These are phyloP conservation scores for Campoplex capitator DNA, from an alignment of 2,888 invertebrate species.

Conservation along the genomic window DNA sequence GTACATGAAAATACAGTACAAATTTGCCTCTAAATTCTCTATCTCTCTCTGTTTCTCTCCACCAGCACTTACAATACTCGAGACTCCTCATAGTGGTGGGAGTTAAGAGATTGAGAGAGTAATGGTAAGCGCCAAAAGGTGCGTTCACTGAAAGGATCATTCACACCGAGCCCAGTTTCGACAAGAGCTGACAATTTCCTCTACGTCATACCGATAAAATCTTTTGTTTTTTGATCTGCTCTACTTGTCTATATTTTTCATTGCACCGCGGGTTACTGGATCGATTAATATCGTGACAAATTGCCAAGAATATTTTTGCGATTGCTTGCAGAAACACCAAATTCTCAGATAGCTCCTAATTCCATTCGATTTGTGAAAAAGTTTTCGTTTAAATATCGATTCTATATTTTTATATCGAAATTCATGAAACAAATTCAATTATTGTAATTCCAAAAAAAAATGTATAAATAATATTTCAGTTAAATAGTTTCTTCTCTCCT, in stretches of 20 bases:
- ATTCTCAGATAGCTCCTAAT: background rate
- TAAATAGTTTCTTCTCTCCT: background rate
- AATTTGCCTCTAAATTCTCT: slow-evolving; percentile 13
- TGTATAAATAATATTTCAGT: background rate
- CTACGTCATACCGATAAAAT: background rate
- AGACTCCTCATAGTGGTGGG: slow-evolving; percentile 25
- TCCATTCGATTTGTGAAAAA: background rate
- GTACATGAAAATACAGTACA: slow-evolving; percentile 39
- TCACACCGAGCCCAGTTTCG: slow-evolving; percentile 41
- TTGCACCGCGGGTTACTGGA: background rate
- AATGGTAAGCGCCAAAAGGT: slow-evolving; percentile 54
- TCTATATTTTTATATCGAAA: background rate
- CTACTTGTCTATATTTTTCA: background rate
- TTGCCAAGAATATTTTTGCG: background rate
- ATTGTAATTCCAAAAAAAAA: background rate
- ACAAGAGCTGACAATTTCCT: slow-evolving; percentile 15
- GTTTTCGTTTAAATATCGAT: background rate
- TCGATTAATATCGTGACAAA: background rate
- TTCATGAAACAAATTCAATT: background rate
- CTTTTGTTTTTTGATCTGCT: background rate
- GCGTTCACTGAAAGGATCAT: slow-evolving; percentile 56
- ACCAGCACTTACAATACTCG: slow-evolving; percentile 26
- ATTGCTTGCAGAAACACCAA: background rate
- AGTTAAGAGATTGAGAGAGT: slow-evolving; percentile 42
- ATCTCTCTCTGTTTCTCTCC: slow-evolving; percentile 10